Percentiles rank a stretch among this genome's conserved stretches.
Evolutionary conservation across 1,140 invertebrate genomes (phyloP).

Genomic region (Macrosteles quadrilineatus): DNA sequence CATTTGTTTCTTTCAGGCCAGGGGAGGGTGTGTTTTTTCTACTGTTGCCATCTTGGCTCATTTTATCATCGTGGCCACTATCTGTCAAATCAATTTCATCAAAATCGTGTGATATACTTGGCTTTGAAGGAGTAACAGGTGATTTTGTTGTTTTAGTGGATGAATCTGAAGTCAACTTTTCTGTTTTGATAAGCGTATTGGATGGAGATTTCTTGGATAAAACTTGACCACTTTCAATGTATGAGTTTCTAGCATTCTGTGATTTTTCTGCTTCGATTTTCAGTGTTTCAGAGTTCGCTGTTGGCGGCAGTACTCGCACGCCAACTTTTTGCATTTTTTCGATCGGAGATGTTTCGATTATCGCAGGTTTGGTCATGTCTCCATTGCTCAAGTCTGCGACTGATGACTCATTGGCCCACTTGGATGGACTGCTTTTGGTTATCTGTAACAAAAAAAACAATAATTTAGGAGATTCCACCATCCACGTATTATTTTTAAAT

Average conservation of each 20-base stretch:
- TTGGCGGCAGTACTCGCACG: slow-evolving; percentile 61
- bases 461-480: too few relatives aligned
- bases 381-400: slow-evolving; percentile 29
- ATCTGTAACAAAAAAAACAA: slow-evolving; percentile 33
- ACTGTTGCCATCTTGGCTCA: slow-evolving; percentile 29
- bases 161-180: background rate
- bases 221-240: slow-evolving; percentile 34
- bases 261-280: slow-evolving; percentile 51
- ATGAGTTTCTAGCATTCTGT: slow-evolving; percentile 54
- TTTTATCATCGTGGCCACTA: slow-evolving; percentile 26
- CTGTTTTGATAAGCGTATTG: slow-evolving; percentile 8
- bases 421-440: slow-evolving; percentile 25
- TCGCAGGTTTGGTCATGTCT: slow-evolving; percentile 34
- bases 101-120: slow-evolving; percentile 47
- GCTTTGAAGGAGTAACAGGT: background rate
- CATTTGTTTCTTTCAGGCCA: slow-evolving; percentile 38
- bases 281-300: slow-evolving; percentile 33
- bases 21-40: slow-evolving; percentile 37
- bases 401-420: slow-evolving; percentile 29
- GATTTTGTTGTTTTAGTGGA: slow-evolving; percentile 24
- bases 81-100: slow-evolving; percentile 49
- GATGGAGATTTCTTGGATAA: background rate
- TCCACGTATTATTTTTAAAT: background rate
- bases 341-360: slow-evolving; percentile 37
- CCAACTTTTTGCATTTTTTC: slow-evolving; percentile 63